phyloP scores from a whole-genome alignment of 2,113 vertebrate species.

The Sceloporus tristichus region DNA sequence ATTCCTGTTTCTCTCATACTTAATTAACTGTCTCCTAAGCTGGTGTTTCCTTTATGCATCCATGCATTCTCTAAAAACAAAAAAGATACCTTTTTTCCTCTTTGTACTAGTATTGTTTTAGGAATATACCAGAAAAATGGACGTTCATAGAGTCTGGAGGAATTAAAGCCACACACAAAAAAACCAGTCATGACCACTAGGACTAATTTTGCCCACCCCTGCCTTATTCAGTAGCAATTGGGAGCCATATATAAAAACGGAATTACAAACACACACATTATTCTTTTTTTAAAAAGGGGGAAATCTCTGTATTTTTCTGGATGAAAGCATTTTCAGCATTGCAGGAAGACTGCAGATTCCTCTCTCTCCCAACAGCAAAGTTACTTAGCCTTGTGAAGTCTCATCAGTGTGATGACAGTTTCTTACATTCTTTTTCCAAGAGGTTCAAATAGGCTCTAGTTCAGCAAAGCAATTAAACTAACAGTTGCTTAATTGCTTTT shows the following conservation, averaged over 20 bases:
- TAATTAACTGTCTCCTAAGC: neutral
- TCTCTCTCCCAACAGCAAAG: neutral
- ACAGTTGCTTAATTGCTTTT: conserved; percentile 35
- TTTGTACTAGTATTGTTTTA: neutral
- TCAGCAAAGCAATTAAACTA: conserved; percentile 33
- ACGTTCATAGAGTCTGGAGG: no score
- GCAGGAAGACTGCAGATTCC: neutral
- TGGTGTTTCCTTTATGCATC: neutral
- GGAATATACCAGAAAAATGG: neutral
- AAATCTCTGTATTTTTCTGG: neutral
- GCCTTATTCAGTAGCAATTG: neutral
- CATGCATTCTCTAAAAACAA: neutral
- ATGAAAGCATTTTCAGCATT: neutral
- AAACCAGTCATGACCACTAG: no score
- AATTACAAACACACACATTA: neutral
- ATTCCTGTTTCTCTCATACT: neutral
- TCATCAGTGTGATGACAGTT: neutral
- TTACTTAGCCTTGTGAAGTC: neutral
- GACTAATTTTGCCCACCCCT: no score
- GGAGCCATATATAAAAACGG: neutral
- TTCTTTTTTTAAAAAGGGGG: no score
- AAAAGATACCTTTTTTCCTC: neutral
- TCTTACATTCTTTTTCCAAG: neutral
- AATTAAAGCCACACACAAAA: no score
- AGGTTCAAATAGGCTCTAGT: conserved; percentile 1